Evolutionary conservation across 1,140 invertebrate species (phyloP).

Genomic region (Batillaria attramentaria): DNA sequence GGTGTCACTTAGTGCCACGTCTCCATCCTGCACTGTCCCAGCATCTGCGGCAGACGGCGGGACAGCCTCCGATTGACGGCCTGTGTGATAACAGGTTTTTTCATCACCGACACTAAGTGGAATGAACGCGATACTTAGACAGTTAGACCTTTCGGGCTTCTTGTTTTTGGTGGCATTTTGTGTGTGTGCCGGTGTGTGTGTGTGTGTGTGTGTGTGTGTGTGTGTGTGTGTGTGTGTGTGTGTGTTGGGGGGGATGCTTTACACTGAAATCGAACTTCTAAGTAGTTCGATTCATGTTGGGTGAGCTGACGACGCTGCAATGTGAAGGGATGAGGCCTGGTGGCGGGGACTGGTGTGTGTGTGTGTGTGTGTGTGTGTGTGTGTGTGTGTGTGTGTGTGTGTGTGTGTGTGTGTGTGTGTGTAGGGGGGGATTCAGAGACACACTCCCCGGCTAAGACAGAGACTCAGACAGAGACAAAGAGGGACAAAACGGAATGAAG

Average conservation of each 20-base stretch:
- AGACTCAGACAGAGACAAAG: no score
- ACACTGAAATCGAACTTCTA: background rate
- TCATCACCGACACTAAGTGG: no score
- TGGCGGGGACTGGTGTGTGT: background rate
- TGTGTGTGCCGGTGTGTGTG: background rate
- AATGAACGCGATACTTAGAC: no score
- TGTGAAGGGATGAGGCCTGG: background rate
- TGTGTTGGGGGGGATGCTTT: background rate
- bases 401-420: conserved; percentile 3
- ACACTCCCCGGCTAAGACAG: background rate
- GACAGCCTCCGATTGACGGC: background rate
- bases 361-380: conserved; percentile 1
- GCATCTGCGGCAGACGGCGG: background rate
- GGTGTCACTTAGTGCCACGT: background rate
- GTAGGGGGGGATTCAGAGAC: background rate
- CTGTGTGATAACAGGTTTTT: background rate
- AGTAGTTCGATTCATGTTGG: background rate
- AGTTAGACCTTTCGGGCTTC: no score
- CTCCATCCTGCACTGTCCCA: background rate
- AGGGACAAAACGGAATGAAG: no score
- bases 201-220: conserved; percentile 24
- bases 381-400: background rate
- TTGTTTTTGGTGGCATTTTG: background rate
- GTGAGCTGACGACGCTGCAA: background rate
- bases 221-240: conserved; percentile 13